Conservation (phyloP, 2,888 invertebrate species). For the Apamea epomidion region DNA sequence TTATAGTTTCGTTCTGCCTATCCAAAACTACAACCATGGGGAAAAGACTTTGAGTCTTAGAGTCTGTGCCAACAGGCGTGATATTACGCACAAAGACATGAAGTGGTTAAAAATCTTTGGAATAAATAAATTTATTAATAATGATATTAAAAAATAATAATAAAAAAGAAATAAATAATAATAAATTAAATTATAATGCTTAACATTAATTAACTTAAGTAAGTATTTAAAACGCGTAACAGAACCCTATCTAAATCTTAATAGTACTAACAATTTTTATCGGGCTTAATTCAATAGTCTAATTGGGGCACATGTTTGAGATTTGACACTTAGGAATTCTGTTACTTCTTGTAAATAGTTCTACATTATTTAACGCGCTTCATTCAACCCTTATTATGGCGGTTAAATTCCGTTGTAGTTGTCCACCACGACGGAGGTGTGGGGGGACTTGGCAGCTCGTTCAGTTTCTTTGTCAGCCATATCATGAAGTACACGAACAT, state of each 20-base stretch:
- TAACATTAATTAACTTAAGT: not conserved
- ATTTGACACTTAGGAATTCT: not conserved
- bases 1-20: not conserved
- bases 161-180: not conserved
- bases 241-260: not conserved
- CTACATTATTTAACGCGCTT: not conserved
- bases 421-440: constrained; percentile 26
- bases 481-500: constrained; percentile 76
- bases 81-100: not conserved
- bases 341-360: not conserved
- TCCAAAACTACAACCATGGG: not conserved
- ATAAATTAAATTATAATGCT: not conserved
- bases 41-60: not conserved
- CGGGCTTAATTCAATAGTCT: not conserved
- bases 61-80: no score
- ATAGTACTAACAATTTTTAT: not conserved
- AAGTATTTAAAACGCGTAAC: constrained; percentile 2
- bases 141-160: not conserved
- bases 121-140: not conserved
- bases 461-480: constrained; percentile 77
- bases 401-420: constrained; percentile 22
- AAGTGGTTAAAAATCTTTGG: not conserved
- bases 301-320: no score
- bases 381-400: constrained; percentile 39
- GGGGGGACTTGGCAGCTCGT: constrained; percentile 77